Conservation (phyloP, 2,113 vertebrate species). For the Ceyx cyanopectus region DNA sequence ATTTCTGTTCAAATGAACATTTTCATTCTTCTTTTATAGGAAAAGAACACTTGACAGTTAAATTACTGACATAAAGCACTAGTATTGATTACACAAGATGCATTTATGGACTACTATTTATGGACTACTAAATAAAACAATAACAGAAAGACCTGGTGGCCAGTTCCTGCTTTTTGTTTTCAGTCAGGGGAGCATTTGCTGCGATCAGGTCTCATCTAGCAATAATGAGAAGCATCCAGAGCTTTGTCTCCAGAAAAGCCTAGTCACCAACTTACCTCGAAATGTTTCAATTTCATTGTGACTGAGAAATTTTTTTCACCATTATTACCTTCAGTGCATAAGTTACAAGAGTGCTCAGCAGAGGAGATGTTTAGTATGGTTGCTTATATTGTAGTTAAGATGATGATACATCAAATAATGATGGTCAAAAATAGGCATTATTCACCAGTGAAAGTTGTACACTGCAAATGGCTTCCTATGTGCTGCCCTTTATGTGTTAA, state of each 20-base stretch:
- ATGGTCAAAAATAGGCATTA: background rate
- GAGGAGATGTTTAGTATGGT: background rate
- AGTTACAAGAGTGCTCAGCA: background rate
- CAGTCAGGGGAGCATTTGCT: background rate
- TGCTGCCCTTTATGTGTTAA: background rate
- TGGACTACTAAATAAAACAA: background rate
- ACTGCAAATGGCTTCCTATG: background rate
- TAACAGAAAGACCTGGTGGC: background rate
- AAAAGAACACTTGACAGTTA: background rate
- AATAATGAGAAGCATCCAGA: background rate
- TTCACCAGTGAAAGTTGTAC: background rate
- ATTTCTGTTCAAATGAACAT: background rate
- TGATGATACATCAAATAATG: background rate
- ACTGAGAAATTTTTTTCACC: background rate
- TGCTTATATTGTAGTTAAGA: background rate
- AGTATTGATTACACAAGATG: background rate
- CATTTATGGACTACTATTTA: background rate
- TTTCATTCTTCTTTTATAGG: background rate
- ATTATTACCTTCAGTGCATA: rapidly evolving
- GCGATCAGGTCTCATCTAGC: background rate
- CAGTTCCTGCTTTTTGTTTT: background rate
- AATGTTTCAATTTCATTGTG: background rate
- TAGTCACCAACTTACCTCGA: background rate
- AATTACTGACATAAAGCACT: background rate
- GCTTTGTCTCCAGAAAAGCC: background rate